These are phyloP conservation scores for Notodonta ziczac DNA, from an alignment of 2,888 invertebrate species.

Conservation along the genomic window DNA sequence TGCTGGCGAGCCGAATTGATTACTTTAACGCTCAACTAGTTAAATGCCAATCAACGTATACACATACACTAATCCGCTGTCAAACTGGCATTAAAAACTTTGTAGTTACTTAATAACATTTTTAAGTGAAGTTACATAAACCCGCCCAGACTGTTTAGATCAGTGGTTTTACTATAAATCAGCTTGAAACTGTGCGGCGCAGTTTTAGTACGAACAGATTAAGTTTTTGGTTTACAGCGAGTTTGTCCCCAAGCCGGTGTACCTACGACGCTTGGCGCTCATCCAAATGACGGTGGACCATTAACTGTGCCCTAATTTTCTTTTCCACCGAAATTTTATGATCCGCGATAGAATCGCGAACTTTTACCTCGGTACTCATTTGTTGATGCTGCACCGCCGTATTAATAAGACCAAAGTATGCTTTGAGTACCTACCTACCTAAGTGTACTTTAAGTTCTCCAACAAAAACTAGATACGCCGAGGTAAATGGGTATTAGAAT, in stretches of 20 bases:
- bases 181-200: conserved; percentile 23
- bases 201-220: conserved; percentile 49
- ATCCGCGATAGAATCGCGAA: conserved; percentile 50
- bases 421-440: too few relatives aligned
- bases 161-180: too few relatives aligned
- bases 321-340: conserved; percentile 62
- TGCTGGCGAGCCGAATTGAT: conserved; percentile 20
- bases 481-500: background rate
- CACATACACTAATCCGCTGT: background rate
- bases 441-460: background rate
- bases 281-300: conserved; percentile 69
- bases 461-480: background rate
- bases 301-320: conserved; percentile 71
- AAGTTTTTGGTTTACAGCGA: conserved; percentile 59
- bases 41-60: background rate
- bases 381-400: conserved; percentile 14
- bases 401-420: conserved; percentile 1
- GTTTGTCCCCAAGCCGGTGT: conserved; percentile 61
- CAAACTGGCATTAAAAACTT: too few relatives aligned
- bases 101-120: too few relatives aligned
- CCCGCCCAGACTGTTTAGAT: too few relatives aligned
- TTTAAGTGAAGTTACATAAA: too few relatives aligned
- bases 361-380: conserved; percentile 32
- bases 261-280: conserved; percentile 57
- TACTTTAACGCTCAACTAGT: conserved; percentile 14